Conservation (phyloP, 2,888 invertebrate species). For the Callosobruchus maculatus region DNA sequence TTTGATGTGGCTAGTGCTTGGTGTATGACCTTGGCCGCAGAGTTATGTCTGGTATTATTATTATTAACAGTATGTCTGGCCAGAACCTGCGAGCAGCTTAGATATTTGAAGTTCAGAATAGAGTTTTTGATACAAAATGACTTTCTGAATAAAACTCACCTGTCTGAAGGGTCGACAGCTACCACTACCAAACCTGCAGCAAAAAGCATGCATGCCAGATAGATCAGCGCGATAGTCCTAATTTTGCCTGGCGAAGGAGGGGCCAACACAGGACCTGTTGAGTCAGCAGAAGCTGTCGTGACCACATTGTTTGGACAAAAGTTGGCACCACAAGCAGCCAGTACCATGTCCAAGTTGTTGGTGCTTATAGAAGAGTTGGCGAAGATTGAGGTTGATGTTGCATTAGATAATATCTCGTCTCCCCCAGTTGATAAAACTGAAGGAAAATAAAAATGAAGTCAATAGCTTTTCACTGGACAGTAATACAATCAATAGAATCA, state of each 20-base stretch:
- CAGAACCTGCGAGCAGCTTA: no score
- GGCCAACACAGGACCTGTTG: slow-evolving; percentile 62
- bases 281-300: slow-evolving; percentile 51
- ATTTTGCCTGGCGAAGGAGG: slow-evolving; percentile 72
- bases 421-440: slow-evolving; percentile 31
- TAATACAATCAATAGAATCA: no score
- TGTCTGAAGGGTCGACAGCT: neutral
- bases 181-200: slow-evolving; percentile 52
- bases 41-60: no score
- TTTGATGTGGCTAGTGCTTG: no score
- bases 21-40: no score
- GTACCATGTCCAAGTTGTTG: slow-evolving; percentile 43
- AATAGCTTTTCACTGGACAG: no score
- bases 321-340: slow-evolving; percentile 68
- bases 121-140: no score
- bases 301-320: slow-evolving; percentile 56
- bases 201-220: slow-evolving; percentile 71
- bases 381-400: neutral
- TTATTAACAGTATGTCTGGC: no score
- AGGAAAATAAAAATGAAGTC: no score
- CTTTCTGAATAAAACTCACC: neutral
- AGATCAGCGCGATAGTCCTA: slow-evolving; percentile 75
- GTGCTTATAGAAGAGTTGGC: slow-evolving; percentile 1
- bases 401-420: neutral
- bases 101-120: no score